Evolutionary conservation across 2,113 vertebrate genomes (phyloP).

Genomic region (Stomatorhinus ivindoensis): DNA sequence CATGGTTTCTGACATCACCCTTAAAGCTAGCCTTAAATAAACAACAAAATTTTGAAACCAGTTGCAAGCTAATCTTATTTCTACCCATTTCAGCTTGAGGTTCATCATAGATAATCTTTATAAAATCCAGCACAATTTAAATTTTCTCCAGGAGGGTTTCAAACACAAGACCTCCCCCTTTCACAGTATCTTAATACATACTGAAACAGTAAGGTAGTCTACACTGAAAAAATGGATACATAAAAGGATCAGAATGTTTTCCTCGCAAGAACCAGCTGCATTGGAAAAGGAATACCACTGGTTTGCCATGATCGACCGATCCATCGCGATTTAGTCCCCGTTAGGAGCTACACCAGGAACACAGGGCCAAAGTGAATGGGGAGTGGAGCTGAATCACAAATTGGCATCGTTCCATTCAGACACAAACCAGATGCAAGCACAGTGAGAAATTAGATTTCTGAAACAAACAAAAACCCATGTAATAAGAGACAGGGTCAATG

Average conservation of each 20-base stretch:
- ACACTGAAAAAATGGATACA: not conserved
- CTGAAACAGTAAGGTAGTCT: not conserved
- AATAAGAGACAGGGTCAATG: not conserved
- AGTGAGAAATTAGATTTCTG: not conserved
- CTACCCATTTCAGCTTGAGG: not conserved
- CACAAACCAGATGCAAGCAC: constrained; percentile 37
- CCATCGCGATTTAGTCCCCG: constrained; percentile 6
- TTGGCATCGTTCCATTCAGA: constrained; percentile 41
- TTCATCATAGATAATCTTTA: not conserved
- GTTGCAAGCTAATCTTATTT: not conserved
- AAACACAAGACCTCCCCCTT: not conserved
- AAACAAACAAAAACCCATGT: not conserved
- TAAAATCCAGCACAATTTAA: not conserved
- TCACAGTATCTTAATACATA: not conserved
- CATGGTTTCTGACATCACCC: not conserved
- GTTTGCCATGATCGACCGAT: not conserved
- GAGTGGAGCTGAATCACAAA: constrained; percentile 46
- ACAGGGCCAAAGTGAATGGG: constrained; percentile 28
- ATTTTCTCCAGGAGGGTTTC: not conserved
- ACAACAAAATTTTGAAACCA: not conserved
- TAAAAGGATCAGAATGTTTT: not conserved
- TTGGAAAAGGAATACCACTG: not conserved
- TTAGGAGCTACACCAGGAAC: constrained; percentile 20
- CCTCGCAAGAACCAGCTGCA: not conserved
- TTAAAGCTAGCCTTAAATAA: not conserved